Evolutionary conservation across 1,140 invertebrate species (phyloP).

Genomic region (Zaprionus davidi): DNA sequence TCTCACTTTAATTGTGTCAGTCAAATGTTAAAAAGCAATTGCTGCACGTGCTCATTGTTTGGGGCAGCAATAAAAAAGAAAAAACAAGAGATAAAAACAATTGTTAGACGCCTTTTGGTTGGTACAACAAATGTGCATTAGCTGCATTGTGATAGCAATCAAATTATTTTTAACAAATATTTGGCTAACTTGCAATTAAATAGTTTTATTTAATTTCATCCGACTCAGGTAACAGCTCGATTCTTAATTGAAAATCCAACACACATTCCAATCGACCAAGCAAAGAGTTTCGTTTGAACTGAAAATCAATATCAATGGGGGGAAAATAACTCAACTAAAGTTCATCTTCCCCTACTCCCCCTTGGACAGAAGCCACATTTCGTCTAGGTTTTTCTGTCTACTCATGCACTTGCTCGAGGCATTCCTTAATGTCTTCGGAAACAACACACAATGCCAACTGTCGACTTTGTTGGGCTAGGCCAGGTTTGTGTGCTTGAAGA

Average conservation of each 20-base stretch:
- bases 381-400: slow-evolving; percentile 39
- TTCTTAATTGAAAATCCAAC: slow-evolving; percentile 34
- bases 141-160: slow-evolving; percentile 35
- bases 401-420: slow-evolving; percentile 52
- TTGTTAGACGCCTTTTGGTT: slow-evolving; percentile 27
- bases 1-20: slow-evolving; percentile 66
- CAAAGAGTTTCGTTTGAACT: not conserved
- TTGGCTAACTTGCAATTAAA: not conserved
- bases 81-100: slow-evolving; percentile 52
- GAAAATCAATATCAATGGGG: slow-evolving; percentile 25
- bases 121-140: slow-evolving; percentile 51
- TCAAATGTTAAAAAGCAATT: slow-evolving; percentile 65
- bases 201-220: slow-evolving; percentile 17
- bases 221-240: slow-evolving; percentile 9
- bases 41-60: slow-evolving; percentile 65
- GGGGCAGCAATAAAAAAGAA: slow-evolving; percentile 21
- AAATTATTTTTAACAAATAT: slow-evolving; percentile 20
- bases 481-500: slow-evolving; percentile 8
- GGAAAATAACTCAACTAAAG: slow-evolving; percentile 34
- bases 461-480: slow-evolving; percentile 14
- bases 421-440: slow-evolving; percentile 31
- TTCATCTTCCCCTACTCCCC: not conserved
- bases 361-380: not conserved
- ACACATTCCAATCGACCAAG: not conserved
- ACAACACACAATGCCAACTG: slow-evolving; percentile 4